A percentile compares a stretch with the other conserved stretches of the same genome.
These are phyloP conservation scores for Xiphophorus birchmanni DNA, from an alignment of 2,797 vertebrate genomes.

Conservation along the genomic window DNA sequence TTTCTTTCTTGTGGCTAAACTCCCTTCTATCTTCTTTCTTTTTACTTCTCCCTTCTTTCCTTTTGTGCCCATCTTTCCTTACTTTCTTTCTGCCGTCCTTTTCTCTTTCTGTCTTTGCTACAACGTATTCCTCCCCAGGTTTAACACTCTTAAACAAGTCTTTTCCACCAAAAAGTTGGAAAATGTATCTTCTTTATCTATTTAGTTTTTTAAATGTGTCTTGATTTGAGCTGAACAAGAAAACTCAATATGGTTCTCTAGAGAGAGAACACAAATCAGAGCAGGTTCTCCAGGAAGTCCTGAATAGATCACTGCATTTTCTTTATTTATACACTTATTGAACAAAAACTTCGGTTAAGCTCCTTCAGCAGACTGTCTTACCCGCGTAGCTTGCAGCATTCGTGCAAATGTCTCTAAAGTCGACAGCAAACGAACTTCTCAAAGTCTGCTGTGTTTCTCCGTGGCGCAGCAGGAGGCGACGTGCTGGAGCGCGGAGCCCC, in stretches of 20 bases:
- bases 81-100: not conserved
- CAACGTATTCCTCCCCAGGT: not conserved
- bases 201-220: not conserved
- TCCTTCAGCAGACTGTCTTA: not conserved
- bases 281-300: not conserved
- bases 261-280: not conserved
- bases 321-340: not conserved
- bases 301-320: not conserved
- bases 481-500: conserved; percentile 91
- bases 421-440: not conserved
- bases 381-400: not conserved
- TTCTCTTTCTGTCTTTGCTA: not conserved
- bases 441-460: not conserved
- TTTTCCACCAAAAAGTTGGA: not conserved
- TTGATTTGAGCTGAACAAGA: not conserved
- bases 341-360: not conserved
- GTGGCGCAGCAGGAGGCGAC: conserved; percentile 80
- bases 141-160: not conserved
- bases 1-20: not conserved
- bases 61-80: not conserved
- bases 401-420: not conserved
- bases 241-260: not conserved
- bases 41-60: not conserved
- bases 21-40: not conserved
- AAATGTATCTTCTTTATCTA: not conserved